Percentiles rank a stretch among this genome's conserved stretches.
These are phyloP conservation scores for Drosophila mimetica DNA, from an alignment of 2,888 invertebrate genomes.

Conservation along the genomic window DNA sequence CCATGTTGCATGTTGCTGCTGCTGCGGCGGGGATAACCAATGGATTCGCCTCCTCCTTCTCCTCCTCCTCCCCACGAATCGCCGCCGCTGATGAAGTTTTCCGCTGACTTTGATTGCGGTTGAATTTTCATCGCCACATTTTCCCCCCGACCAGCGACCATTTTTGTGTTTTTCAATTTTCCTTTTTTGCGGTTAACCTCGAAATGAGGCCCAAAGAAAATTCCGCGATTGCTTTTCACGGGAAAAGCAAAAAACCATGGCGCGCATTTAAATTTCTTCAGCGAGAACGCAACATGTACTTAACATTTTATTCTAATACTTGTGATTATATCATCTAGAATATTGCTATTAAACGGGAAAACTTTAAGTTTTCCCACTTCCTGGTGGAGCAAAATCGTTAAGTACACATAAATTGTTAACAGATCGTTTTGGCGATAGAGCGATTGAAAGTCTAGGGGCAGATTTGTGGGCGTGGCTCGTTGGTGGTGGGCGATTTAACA, in stretches of 20 bases:
- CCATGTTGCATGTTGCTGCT: background rate
- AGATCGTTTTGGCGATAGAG: conserved; percentile 9
- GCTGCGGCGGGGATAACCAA: conserved; percentile 22
- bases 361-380: background rate
- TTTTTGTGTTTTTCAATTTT: conserved; percentile 28
- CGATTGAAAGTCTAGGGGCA: conserved; percentile 6
- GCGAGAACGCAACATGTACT: background rate
- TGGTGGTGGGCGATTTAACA: conserved; percentile 23
- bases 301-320: background rate
- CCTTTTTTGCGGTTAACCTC: conserved; percentile 57
- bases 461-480: conserved; percentile 12
- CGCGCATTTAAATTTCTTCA: background rate
- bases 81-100: conserved; percentile 32
- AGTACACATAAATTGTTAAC: conserved; percentile 8
- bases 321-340: too few species aligned
- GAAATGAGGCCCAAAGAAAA: conserved; percentile 9
- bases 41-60: conserved; percentile 22
- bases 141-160: conserved; percentile 13
- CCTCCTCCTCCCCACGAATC: conserved; percentile 10
- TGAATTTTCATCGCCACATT: conserved; percentile 28
- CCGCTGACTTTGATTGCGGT: conserved; percentile 54
- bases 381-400: background rate
- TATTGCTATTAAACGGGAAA: too few species aligned
- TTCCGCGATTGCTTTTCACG: conserved; percentile 7
- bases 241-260: too few species aligned